These are phyloP conservation scores for Eulemur mongoz DNA, from an alignment of 2,797 vertebrate species.

Conservation along the genomic window DNA sequence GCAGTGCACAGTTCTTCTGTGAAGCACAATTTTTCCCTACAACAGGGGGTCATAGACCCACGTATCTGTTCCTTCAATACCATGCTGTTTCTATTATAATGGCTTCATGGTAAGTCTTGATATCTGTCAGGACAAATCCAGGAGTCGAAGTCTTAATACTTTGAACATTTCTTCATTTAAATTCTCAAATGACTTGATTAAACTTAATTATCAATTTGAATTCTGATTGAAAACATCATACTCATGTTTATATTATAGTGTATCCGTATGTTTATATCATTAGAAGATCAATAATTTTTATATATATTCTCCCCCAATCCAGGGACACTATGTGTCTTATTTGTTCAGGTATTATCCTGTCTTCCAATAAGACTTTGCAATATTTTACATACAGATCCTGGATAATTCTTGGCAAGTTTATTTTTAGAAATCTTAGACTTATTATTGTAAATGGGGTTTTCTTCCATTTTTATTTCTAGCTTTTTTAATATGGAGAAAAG, in stretches of 20 bases:
- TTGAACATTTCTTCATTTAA: background rate
- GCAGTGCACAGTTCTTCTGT: background rate
- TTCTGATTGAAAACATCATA: background rate
- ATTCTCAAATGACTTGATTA: background rate
- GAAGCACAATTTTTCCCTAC: background rate
- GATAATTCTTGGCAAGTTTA: background rate
- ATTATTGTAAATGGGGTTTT: background rate
- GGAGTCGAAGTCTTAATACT: background rate
- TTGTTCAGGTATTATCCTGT: background rate
- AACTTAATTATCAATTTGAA: background rate
- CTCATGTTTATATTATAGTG: background rate
- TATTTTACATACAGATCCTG: background rate
- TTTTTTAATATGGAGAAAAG: background rate
- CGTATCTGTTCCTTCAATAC: background rate
- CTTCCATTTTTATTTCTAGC: background rate
- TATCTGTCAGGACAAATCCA: background rate
- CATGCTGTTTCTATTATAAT: background rate
- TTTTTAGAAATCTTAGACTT: background rate
- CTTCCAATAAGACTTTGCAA: background rate
- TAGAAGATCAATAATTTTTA: background rate
- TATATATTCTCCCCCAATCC: background rate
- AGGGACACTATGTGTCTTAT: background rate
- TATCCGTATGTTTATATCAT: background rate
- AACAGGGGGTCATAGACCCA: too few species aligned
- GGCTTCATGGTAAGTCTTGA: too few species aligned